These are phyloP conservation scores for Ptilonorhynchus violaceus DNA, from an alignment of 2,113 vertebrate species.

Conservation along the genomic window DNA sequence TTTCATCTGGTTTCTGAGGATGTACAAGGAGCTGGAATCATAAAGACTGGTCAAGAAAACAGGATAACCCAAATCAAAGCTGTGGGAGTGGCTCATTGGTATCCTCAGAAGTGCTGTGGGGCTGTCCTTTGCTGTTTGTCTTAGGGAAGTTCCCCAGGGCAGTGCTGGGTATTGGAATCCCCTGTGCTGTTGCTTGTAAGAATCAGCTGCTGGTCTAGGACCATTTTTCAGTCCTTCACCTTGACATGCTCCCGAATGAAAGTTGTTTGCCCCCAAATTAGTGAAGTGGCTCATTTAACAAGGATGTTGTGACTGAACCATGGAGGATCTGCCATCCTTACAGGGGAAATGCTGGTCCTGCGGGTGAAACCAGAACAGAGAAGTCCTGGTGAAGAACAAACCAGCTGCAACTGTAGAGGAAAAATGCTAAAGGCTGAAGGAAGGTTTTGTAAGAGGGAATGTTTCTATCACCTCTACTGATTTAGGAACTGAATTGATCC, in stretches of 20 bases:
- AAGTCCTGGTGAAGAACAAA: not conserved
- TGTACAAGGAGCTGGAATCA: not conserved
- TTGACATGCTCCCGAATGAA: not conserved
- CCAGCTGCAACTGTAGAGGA: not conserved
- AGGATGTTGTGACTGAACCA: not conserved
- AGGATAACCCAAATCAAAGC: not conserved
- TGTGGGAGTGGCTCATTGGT: not conserved
- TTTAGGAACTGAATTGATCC: not conserved
- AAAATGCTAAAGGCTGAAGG: not conserved
- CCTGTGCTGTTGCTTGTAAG: not conserved
- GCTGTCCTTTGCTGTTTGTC: not conserved
- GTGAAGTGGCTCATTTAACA: not conserved
- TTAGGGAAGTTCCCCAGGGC: not conserved
- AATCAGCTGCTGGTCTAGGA: not conserved
- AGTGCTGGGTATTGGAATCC: not conserved
- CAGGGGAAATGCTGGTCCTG: not conserved
- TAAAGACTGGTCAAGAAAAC: not conserved
- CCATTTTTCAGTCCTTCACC: not conserved
- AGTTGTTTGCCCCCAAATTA: not conserved
- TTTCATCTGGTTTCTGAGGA: not conserved
- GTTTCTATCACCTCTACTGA: not conserved
- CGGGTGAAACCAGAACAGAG: not conserved
- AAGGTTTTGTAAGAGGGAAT: not conserved
- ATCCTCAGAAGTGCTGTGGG: not conserved
- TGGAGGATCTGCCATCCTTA: not conserved